Percentiles rank a stretch among this genome's conserved stretches.
phyloP scores from a whole-genome alignment of 1,140 invertebrate genomes.

The Agrypnia vestita region DNA sequence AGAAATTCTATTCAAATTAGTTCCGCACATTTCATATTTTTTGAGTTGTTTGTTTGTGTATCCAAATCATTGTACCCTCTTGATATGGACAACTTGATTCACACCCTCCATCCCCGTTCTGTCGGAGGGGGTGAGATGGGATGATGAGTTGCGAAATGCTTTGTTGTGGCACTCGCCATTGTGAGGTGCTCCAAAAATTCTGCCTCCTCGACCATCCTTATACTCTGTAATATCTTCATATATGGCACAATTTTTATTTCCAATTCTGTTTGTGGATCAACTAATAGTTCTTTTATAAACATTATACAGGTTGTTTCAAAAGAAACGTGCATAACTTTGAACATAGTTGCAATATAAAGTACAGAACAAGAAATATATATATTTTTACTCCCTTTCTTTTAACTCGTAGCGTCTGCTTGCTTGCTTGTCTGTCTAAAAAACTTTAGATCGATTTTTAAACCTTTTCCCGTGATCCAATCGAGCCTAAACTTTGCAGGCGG shows the following conservation, averaged over 20 bases:
- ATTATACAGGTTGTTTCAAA: not conserved
- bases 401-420: no score
- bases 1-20: not conserved
- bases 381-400: no score
- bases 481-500: no score
- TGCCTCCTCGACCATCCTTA: not conserved
- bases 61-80: not conserved
- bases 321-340: not conserved
- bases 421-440: no score
- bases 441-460: no score
- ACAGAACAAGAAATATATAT: no score
- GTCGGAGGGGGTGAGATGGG: not conserved
- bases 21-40: not conserved
- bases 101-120: not conserved
- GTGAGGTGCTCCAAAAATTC: not conserved
- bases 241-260: not conserved
- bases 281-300: not conserved
- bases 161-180: slow-evolving; percentile 5
- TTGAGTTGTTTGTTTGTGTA: not conserved
- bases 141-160: slow-evolving; percentile 5
- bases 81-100: not conserved
- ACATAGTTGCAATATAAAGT: not conserved
- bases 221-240: not conserved
- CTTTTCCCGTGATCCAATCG: no score
- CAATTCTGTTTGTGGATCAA: not conserved